phyloP scores from a whole-genome alignment of 2,797 vertebrate genomes.

The Phoeniculus purpureus region DNA sequence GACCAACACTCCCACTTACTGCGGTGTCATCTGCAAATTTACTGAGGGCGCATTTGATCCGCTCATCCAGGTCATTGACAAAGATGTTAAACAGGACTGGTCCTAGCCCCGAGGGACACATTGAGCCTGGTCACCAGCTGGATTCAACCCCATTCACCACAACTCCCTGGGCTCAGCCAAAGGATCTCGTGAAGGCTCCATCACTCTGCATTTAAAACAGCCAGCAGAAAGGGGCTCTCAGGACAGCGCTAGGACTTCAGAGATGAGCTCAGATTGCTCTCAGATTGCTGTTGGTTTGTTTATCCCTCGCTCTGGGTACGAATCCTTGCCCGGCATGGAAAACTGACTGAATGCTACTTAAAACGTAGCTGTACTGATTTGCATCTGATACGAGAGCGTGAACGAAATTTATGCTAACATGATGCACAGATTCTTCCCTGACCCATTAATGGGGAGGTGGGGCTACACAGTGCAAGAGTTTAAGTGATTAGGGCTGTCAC shows the following conservation, averaged over 20 bases:
- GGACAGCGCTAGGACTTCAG: background rate
- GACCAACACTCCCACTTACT: no score
- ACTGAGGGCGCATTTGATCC: no score
- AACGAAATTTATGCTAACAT: slow-evolving; percentile 54
- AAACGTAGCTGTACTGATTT: slow-evolving; percentile 49
- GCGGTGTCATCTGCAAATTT: no score
- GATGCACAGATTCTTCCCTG: slow-evolving; percentile 24
- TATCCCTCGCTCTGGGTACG: background rate
- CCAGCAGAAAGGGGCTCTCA: background rate
- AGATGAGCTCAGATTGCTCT: background rate
- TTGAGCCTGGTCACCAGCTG: no score
- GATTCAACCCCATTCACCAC: no score
- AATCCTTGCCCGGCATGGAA: slow-evolving; percentile 12
- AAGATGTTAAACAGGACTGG: no score
- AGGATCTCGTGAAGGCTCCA: fast-evolving
- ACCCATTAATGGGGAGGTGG: slow-evolving; percentile 26
- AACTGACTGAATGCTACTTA: slow-evolving; percentile 35
- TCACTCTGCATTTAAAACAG: background rate
- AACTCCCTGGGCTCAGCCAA: no score
- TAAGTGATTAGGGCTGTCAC: slow-evolving; percentile 35
- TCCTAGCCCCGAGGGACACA: no score
- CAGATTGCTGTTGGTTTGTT: slow-evolving; percentile 24
- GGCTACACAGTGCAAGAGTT: background rate
- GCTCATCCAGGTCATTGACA: no score
- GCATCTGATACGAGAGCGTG: slow-evolving; percentile 43